These are phyloP conservation scores for Anagrus nilaparvatae DNA, from an alignment of 1,140 invertebrate genomes.

Conservation along the genomic window DNA sequence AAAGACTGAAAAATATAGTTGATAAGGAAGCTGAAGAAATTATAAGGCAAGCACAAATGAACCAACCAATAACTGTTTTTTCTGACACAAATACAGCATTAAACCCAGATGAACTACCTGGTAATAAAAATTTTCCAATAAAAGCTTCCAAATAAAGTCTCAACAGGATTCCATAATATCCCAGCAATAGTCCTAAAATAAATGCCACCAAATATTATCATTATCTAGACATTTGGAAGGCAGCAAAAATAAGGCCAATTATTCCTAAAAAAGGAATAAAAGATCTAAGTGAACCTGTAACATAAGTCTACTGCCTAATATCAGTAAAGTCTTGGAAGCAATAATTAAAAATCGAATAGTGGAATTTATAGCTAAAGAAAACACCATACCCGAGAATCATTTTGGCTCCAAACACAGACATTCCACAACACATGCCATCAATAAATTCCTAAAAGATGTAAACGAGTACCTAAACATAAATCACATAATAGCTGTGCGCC, in stretches of 20 bases:
- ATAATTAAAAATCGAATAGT: constrained; percentile 10
- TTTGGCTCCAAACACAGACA: constrained; percentile 16
- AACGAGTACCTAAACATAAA: constrained; percentile 3
- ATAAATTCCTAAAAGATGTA: constrained; percentile 8
- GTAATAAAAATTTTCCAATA: background rate
- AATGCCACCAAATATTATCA: constrained; percentile 9
- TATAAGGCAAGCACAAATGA: constrained; percentile 2
- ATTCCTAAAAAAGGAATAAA: constrained; percentile 21
- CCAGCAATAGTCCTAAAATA: constrained; percentile 13
- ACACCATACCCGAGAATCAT: constrained; percentile 18
- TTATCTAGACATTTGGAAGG: constrained; percentile 19
- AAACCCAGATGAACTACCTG: background rate
- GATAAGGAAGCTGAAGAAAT: too few species aligned
- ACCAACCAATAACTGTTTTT: constrained; percentile 2
- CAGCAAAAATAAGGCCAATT: constrained; percentile 17
- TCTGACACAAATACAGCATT: constrained; percentile 14
- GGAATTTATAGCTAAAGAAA: too few species aligned
- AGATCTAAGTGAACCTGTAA: constrained; percentile 7
- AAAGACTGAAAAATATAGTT: background rate
- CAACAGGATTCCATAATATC: constrained; percentile 12
- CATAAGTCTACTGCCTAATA: constrained; percentile 15
- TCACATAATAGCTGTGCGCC: constrained; percentile 13
- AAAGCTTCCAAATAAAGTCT: constrained; percentile 16
- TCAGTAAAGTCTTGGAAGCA: constrained; percentile 24
- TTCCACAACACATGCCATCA: constrained; percentile 15